Percentiles rank a stretch among this genome's conserved stretches.
phyloP scores from a whole-genome alignment of 2,888 invertebrate species.

The Dendrolimus pini region DNA sequence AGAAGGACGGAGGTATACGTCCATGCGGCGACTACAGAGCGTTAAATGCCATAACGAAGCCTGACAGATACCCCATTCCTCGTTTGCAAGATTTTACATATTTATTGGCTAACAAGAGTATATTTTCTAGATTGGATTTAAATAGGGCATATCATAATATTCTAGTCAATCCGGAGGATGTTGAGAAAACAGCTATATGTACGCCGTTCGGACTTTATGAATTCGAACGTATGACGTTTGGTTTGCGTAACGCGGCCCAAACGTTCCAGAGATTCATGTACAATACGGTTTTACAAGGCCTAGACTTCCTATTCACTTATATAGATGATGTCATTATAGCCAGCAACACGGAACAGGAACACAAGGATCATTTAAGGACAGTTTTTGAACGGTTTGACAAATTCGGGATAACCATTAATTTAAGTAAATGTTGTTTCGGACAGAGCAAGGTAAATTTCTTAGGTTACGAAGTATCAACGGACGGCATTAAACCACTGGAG shows the following conservation, averaged over 20 bases:
- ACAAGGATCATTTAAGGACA: too few species aligned
- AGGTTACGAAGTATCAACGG: too few species aligned
- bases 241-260: constrained; percentile 8
- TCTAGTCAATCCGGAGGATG: not conserved
- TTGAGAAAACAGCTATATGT: constrained; percentile 8
- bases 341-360: too few species aligned
- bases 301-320: constrained; percentile 18
- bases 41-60: constrained; percentile 4
- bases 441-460: too few species aligned
- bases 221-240: constrained; percentile 6
- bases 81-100: constrained; percentile 8
- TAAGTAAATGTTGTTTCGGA: too few species aligned
- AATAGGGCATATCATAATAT: constrained; percentile 7
- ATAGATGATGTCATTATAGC: constrained; percentile 24
- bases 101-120: constrained; percentile 3
- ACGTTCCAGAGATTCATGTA: constrained; percentile 17
- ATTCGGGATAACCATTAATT: too few species aligned
- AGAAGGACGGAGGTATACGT: constrained; percentile 15
- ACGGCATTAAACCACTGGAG: too few species aligned
- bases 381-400: too few species aligned
- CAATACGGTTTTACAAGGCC: constrained; percentile 7
- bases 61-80: constrained; percentile 7
- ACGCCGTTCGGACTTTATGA: not conserved
- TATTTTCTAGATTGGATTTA: constrained; percentile 4
- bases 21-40: constrained; percentile 5